Conservation (phyloP, 2,888 invertebrate species). For the Elmis aenea region DNA sequence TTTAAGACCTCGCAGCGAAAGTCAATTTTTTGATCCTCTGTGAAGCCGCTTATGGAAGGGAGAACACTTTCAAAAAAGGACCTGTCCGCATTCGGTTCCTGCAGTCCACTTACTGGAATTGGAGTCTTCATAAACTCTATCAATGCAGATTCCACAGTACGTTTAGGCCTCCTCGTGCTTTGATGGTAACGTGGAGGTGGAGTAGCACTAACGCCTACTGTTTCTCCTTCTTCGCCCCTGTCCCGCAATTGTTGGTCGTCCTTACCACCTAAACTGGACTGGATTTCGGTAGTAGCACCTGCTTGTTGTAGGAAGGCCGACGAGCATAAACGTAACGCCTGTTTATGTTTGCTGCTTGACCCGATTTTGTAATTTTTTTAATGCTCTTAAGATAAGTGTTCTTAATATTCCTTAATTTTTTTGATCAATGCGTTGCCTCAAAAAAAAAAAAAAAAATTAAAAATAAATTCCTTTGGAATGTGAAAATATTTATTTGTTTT, state of each 20-base stretch:
- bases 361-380: neutral
- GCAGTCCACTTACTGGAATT: neutral
- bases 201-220: no score
- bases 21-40: neutral
- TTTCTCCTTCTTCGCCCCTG: neutral
- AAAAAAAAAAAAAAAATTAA: neutral
- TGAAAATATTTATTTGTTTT: no score
- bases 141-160: neutral
- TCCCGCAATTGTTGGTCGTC: no score
- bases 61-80: neutral
- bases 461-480: no score
- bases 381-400: neutral
- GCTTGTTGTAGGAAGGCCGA: neutral
- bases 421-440: neutral
- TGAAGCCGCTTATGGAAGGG: neutral
- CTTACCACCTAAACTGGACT: neutral
- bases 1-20: neutral
- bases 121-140: neutral
- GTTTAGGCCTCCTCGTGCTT: neutral
- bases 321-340: no score
- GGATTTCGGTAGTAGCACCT: neutral
- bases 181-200: neutral
- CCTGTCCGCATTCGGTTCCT: neutral
- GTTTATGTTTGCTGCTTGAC: neutral
- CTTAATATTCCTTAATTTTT: neutral